Evolutionary conservation across 1,140 invertebrate genomes (phyloP).

Genomic region (Wiebesia pumilae): DNA sequence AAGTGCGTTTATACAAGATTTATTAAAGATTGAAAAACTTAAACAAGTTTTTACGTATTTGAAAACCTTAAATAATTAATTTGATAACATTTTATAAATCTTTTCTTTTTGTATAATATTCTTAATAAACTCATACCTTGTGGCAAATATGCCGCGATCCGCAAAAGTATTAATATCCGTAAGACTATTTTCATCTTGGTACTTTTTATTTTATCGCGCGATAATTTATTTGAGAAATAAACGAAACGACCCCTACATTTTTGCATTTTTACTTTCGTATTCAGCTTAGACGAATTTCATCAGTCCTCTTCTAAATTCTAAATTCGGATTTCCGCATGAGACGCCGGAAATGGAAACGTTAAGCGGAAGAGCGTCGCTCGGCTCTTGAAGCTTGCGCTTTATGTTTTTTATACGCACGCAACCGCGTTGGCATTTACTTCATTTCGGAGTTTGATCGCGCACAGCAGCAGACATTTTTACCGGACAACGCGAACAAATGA

Average conservation of each 20-base stretch:
- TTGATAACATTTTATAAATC: too few relatives aligned
- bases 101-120: too few relatives aligned
- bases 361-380: not conserved
- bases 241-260: not conserved
- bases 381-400: not conserved
- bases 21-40: too few relatives aligned
- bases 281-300: not conserved
- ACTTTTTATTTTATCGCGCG: not conserved
- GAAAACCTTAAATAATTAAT: too few relatives aligned
- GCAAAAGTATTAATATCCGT: not conserved
- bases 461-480: not conserved
- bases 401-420: conserved; percentile 7
- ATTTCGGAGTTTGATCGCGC: too few relatives aligned
- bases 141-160: too few relatives aligned
- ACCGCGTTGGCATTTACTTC: not conserved
- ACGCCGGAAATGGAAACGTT: not conserved
- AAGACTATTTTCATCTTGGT: not conserved
- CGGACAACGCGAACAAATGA: conserved; percentile 6
- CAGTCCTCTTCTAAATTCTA: conserved; percentile 5
- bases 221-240: not conserved
- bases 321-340: conserved; percentile 4
- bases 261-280: not conserved
- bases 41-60: too few relatives aligned
- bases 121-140: too few relatives aligned
- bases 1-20: too few relatives aligned